These are phyloP conservation scores for Smittia aterrima DNA, from an alignment of 2,888 invertebrate genomes.

Conservation along the genomic window DNA sequence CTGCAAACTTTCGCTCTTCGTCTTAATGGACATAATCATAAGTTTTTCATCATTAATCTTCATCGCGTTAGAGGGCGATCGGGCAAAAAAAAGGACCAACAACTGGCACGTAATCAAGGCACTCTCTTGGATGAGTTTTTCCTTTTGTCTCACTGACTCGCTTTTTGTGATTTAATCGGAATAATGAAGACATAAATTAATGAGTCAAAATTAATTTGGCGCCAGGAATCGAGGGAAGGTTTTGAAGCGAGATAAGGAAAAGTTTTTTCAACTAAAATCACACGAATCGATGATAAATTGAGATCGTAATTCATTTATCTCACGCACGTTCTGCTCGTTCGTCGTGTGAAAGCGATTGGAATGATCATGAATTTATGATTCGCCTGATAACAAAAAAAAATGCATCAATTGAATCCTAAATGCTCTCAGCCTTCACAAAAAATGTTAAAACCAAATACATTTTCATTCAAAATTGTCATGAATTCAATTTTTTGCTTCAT, in stretches of 20 bases:
- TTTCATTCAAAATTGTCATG: no score
- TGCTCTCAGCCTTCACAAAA: no score
- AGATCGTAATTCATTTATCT: neutral
- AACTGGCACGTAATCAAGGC: slow-evolving; percentile 35
- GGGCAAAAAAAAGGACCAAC: neutral
- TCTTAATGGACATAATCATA: slow-evolving; percentile 32
- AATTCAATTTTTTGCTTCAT: no score
- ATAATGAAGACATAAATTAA: slow-evolving; percentile 39
- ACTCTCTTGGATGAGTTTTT: slow-evolving; percentile 9
- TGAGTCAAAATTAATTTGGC: slow-evolving; percentile 40
- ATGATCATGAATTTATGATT: no score
- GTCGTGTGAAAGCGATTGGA: no score
- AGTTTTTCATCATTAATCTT: slow-evolving; percentile 37
- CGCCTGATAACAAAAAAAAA: no score
- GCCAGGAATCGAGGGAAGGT: neutral
- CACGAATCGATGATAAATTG: neutral
- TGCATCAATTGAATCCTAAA: no score
- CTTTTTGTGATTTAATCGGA: slow-evolving; percentile 25
- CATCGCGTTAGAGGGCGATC: slow-evolving; percentile 12
- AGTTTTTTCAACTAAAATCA: neutral
- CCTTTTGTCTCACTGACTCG: slow-evolving; percentile 6
- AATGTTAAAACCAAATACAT: no score
- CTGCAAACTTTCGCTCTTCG: slow-evolving; percentile 3
- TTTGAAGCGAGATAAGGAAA: neutral
- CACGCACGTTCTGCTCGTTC: no score